phyloP scores from a whole-genome alignment of 2,113 vertebrate species.

The Aptenodytes forsteri region DNA sequence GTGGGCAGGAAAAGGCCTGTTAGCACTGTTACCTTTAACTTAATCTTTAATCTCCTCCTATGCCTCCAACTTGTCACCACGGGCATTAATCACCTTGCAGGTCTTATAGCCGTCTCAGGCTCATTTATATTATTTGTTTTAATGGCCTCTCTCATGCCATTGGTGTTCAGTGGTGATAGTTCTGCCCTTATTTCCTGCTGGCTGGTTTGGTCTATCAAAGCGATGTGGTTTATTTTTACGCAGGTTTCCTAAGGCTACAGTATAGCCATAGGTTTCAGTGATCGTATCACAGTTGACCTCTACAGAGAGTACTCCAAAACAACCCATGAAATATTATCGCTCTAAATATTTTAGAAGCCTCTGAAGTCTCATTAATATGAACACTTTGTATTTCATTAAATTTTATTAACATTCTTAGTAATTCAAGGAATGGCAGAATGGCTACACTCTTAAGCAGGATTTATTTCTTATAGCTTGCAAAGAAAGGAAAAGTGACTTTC shows the following conservation, averaged over 20 bases:
- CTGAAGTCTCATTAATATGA: constrained; percentile 15
- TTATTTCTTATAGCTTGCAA: constrained; percentile 19
- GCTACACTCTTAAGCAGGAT: neutral
- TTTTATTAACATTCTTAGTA: constrained; percentile 17
- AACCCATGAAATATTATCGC: constrained; percentile 4
- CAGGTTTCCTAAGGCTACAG: neutral
- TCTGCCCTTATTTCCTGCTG: constrained; percentile 19
- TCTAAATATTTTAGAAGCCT: constrained; percentile 27
- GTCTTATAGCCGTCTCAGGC: constrained; percentile 14
- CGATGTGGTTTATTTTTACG: neutral
- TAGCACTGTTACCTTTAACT: constrained; percentile 64
- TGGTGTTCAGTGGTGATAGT: neutral
- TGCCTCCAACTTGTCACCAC: constrained; percentile 62
- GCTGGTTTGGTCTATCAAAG: neutral
- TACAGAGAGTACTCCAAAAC: neutral
- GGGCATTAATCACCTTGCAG: constrained; percentile 61
- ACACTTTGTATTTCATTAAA: neutral
- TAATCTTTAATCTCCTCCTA: constrained; percentile 61
- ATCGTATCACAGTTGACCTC: neutral
- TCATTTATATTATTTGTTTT: constrained; percentile 43
- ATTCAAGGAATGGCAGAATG: neutral
- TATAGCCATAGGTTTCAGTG: neutral
- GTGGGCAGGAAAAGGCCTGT: constrained; percentile 64
- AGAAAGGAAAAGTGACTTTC: constrained; percentile 36
- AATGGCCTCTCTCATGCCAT: constrained; percentile 14